These are phyloP conservation scores for Geopemphigus sp. DNA, from an alignment of 1,140 invertebrate genomes.

Conservation along the genomic window DNA sequence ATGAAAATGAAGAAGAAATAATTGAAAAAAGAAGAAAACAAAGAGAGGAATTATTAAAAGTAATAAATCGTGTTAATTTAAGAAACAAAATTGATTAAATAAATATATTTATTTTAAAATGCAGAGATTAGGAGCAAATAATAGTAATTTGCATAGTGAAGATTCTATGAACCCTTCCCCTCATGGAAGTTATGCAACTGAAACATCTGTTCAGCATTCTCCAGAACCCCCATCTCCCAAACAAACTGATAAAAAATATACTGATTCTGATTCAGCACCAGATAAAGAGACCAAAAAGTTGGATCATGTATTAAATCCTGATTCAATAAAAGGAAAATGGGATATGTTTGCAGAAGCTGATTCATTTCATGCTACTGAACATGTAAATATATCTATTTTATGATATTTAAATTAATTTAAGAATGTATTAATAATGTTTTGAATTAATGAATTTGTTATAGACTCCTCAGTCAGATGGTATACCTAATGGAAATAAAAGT, in stretches of 20 bases:
- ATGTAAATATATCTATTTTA: constrained; percentile 64
- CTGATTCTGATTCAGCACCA: constrained; percentile 25
- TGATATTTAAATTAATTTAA: constrained; percentile 18
- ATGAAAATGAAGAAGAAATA: constrained; percentile 91
- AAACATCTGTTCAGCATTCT: constrained; percentile 31
- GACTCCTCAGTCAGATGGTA: constrained; percentile 34
- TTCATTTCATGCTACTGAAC: constrained; percentile 77
- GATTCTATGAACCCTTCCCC: constrained; percentile 44
- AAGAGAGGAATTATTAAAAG: constrained; percentile 83
- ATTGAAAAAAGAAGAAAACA: constrained; percentile 87
- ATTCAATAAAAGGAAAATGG: constrained; percentile 57
- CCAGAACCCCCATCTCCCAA: constrained; percentile 40
- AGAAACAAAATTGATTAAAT: neutral
- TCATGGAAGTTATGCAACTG: constrained; percentile 46
- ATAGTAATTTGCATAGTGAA: constrained; percentile 48
- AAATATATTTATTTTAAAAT: neutral
- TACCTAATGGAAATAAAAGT: constrained; percentile 35
- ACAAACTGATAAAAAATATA: constrained; percentile 7
- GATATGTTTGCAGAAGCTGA: constrained; percentile 90
- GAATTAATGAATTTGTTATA: neutral
- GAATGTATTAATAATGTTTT: neutral
- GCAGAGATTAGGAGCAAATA: constrained; percentile 42
- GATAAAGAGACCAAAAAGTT: constrained; percentile 30
- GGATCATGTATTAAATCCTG: constrained; percentile 45
- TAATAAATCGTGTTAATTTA: constrained; percentile 55